Percentiles rank a stretch among this genome's conserved stretches.
Evolutionary conservation across 2,113 vertebrate species (phyloP).

Genomic region (Gasterosteus aculeatus): DNA sequence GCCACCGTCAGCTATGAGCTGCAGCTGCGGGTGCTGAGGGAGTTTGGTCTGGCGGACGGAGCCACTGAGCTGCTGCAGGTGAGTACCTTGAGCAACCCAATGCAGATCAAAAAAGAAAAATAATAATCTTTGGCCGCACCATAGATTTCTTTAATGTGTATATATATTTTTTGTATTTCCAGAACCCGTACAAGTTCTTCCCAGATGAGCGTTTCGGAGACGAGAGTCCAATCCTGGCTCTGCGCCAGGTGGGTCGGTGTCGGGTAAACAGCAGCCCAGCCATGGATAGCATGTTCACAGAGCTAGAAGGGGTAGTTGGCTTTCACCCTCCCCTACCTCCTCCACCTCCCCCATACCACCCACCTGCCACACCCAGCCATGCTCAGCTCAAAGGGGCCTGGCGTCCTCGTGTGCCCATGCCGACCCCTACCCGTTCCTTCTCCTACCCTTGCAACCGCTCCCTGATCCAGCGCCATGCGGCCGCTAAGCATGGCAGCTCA

Average conservation of each 20-base stretch:
- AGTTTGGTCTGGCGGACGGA: constrained; percentile 92
- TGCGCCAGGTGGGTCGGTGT: constrained; percentile 91
- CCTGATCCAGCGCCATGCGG: constrained; percentile 85
- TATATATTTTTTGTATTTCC: constrained; percentile 6
- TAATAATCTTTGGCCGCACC: not conserved
- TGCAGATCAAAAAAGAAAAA: not conserved
- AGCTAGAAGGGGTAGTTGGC: constrained; percentile 93
- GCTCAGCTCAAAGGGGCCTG: constrained; percentile 91
- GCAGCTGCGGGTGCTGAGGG: constrained; percentile 94
- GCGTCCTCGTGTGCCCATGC: constrained; percentile 91
- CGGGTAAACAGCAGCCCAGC: constrained; percentile 94
- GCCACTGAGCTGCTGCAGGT: constrained; percentile 97
- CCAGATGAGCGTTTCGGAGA: constrained; percentile 97
- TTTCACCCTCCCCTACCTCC: constrained; percentile 95
- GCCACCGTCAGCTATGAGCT: constrained; percentile 97
- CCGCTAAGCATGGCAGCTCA: constrained; percentile 85
- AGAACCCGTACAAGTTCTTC: constrained; percentile 99
- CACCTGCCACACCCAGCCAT: constrained; percentile 88
- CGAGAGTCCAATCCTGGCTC: constrained; percentile 93
- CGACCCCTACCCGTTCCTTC: constrained; percentile 94
- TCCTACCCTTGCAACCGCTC: constrained; percentile 97
- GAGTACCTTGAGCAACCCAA: constrained; percentile 27
- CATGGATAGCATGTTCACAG: constrained; percentile 95
- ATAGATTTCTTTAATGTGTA: not conserved
- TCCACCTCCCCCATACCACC: constrained; percentile 94